Conservation (phyloP, 2,888 invertebrate species). For the Thelaira solivaga region DNA sequence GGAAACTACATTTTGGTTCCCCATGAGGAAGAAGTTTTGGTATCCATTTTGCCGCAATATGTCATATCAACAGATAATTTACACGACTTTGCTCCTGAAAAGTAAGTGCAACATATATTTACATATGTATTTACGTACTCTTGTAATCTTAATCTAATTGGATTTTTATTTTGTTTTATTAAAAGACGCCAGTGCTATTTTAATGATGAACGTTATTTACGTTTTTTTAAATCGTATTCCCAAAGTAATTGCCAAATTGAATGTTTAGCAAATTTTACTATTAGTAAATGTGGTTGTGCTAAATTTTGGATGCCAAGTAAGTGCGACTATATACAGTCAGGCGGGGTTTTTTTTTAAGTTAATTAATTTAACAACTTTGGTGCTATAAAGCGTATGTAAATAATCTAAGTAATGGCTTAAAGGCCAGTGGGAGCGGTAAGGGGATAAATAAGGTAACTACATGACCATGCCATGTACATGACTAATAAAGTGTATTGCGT, state of each 20-base stretch:
- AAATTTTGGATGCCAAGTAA: conserved; percentile 83
- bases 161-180: neutral
- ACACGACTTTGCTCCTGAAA: conserved; percentile 79
- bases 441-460: too few species aligned
- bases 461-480: too few species aligned
- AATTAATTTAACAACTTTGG: too few species aligned
- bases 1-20: conserved; percentile 74
- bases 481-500: too few species aligned
- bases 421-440: too few species aligned
- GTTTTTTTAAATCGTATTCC: conserved; percentile 83
- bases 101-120: conserved; percentile 63
- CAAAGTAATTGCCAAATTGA: conserved; percentile 86
- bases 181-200: conserved; percentile 83
- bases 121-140: neutral
- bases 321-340: too few species aligned
- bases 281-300: conserved; percentile 82
- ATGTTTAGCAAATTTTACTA: conserved; percentile 83
- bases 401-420: too few species aligned
- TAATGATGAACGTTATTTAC: conserved; percentile 81
- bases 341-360: too few species aligned
- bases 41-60: conserved; percentile 85
- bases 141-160: neutral
- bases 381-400: too few species aligned
- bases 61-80: conserved; percentile 84
- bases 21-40: conserved; percentile 80